phyloP scores from a whole-genome alignment of 2,797 vertebrate genomes.

The Falco biarmicus region DNA sequence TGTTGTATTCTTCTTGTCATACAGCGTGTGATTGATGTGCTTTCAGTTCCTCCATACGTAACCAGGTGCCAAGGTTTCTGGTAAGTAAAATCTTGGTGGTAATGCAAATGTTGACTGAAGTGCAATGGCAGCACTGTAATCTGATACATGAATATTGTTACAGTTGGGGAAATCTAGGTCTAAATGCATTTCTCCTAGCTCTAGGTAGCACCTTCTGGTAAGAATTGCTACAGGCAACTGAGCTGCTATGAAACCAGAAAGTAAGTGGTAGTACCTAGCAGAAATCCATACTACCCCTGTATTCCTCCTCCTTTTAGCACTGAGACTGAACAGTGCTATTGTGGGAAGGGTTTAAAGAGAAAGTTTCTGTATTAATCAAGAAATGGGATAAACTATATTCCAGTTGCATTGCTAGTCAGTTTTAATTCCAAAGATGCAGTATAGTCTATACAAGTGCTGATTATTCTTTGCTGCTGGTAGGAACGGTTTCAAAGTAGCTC shows the following conservation, averaged over 20 bases:
- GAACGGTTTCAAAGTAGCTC: neutral
- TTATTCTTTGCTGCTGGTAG: neutral
- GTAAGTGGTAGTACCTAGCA: neutral
- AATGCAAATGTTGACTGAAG: neutral
- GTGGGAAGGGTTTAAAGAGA: neutral
- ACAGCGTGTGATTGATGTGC: fast-evolving
- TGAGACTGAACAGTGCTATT: neutral
- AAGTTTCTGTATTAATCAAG: neutral
- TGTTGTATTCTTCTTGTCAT: neutral
- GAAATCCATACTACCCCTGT: neutral
- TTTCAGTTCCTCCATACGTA: neutral
- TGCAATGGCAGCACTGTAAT: neutral
- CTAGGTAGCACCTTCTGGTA: neutral
- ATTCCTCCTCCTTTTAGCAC: neutral
- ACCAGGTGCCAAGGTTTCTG: no score
- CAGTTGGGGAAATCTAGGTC: neutral
- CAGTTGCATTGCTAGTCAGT: neutral
- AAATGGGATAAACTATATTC: neutral
- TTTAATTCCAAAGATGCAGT: neutral
- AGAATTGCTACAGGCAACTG: neutral
- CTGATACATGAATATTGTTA: neutral
- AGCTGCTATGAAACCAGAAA: neutral
- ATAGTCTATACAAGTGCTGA: neutral
- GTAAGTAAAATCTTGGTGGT: no score
- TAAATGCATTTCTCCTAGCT: neutral